Percentiles rank a stretch among this genome's conserved stretches.
These are phyloP conservation scores for Gavia stellata DNA, from an alignment of 2,113 vertebrate genomes.

Conservation along the genomic window DNA sequence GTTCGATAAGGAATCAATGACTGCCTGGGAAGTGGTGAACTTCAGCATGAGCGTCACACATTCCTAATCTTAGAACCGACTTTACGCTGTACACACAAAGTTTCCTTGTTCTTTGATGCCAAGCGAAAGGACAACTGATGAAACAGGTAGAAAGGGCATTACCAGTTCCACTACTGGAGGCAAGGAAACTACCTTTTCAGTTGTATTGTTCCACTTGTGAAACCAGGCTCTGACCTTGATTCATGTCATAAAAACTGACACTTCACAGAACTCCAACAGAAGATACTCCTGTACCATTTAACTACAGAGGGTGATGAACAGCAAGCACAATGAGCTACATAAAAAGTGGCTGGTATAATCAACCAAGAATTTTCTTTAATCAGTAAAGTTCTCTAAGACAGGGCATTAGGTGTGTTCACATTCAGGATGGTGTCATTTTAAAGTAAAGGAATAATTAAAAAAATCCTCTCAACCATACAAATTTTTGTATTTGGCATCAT, in stretches of 20 bases:
- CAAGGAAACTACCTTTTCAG: neutral
- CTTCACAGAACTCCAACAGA: neutral
- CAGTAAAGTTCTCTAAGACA: fast-evolving
- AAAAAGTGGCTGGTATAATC: neutral
- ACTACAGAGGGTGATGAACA: neutral
- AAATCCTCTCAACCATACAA: neutral
- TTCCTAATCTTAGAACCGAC: neutral
- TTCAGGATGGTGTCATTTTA: neutral
- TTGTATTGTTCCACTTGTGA: neutral
- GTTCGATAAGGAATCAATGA: neutral
- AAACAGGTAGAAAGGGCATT: neutral
- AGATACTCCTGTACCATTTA: neutral
- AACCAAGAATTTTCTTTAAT: neutral
- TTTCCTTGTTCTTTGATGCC: neutral
- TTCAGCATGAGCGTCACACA: neutral
- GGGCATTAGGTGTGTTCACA: neutral
- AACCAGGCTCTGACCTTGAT: neutral
- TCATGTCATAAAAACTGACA: neutral
- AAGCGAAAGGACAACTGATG: neutral
- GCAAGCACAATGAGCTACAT: neutral
- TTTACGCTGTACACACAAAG: neutral
- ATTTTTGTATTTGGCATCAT: neutral
- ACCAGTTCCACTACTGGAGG: neutral
- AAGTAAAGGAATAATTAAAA: neutral
- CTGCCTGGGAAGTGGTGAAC: neutral